Evolutionary conservation across 2,888 invertebrate species (phyloP), one percentile per base, ranked within the genome.

Genomic region (Argyresthia goedartella): DNA sequence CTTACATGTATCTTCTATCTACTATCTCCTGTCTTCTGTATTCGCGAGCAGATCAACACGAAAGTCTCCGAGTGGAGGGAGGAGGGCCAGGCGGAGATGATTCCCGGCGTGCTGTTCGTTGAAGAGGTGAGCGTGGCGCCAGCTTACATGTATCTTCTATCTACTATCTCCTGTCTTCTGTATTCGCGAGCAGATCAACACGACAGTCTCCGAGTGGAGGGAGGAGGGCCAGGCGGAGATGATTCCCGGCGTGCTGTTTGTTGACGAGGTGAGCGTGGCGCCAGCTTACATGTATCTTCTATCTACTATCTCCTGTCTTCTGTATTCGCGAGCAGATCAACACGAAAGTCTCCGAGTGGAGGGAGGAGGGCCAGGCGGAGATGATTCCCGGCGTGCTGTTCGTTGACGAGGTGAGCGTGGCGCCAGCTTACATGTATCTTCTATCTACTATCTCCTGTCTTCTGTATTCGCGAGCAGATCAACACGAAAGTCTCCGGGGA

Each of bases 201-300:
- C 94, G 44, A 99, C 97, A n/a, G n/a, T n/a, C n/a, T n/a, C 59
- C 56, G 89, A n/a, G n/a, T n/a, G n/a, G n/a, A n/a, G 98, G 16
- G 99, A 99, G 73, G 99, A 99, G 75, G 99, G 99, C 1, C 99
- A 99, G 74, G 98, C 99, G 0, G 98, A 98, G 79, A 97, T 99
- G 68, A 96, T 98, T 39, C 99, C 99, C 0, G 99, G 99, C 0
- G 99, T 98, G 1, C 85, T 99, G 1, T 99, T 99, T 68, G 94
- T 99, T 59, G 98, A 99, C 69, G 98, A 99, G 88, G 96, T 92
- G 16, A 60, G 56, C n/a, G n/a, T n/a, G n/a, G n/a, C n/a, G n/a
- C n/a, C n/a, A n/a, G n/a, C n/a, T n/a, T n/a, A n/a, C n/a, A n/a
- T n/a, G n/a, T n/a, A n/a, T n/a, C n/a, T n/a, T n/a, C n/a, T n/a